A percentile compares a stretch with the other conserved stretches of the same genome.
Evolutionary conservation across 2,113 vertebrate genomes (phyloP).

Genomic region (Ptychochromis oligacanthus): DNA sequence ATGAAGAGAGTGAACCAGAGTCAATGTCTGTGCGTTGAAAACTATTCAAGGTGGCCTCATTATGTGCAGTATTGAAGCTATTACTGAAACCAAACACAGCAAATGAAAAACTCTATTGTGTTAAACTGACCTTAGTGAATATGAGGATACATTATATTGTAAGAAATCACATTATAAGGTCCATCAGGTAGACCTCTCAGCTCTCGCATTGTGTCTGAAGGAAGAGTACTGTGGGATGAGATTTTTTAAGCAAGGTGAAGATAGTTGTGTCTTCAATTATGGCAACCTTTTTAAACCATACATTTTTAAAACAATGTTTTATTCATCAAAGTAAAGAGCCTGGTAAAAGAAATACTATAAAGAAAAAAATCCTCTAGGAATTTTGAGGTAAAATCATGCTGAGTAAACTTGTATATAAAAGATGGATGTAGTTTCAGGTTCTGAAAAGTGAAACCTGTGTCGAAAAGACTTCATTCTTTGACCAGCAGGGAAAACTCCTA

Average conservation of each 20-base stretch:
- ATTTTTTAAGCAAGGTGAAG: conserved; percentile 19
- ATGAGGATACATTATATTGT: conserved; percentile 57
- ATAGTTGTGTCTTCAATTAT: conserved; percentile 5
- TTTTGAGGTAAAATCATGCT: not conserved
- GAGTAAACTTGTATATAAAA: not conserved
- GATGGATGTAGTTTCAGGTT: too few relatives aligned
- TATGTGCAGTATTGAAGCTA: conserved; percentile 25
- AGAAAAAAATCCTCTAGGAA: not conserved
- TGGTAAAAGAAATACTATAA: not conserved
- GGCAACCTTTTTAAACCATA: not conserved
- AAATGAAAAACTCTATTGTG: conserved; percentile 58
- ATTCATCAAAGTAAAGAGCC: not conserved
- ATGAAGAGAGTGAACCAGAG: conserved; percentile 26
- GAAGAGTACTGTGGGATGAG: not conserved
- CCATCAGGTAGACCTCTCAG: conserved; percentile 45
- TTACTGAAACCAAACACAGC: conserved; percentile 33
- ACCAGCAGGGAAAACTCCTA: too few relatives aligned
- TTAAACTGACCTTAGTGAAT: conserved; percentile 58
- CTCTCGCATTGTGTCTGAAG: conserved; percentile 6
- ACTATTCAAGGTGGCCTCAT: conserved; percentile 11
- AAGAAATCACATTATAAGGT: conserved; percentile 53
- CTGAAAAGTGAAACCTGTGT: too few relatives aligned
- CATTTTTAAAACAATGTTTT: not conserved
- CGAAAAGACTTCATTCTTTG: too few relatives aligned
- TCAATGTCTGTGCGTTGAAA: conserved; percentile 7